Conservation (phyloP, 2,113 vertebrate species). For the Rynchops niger region DNA sequence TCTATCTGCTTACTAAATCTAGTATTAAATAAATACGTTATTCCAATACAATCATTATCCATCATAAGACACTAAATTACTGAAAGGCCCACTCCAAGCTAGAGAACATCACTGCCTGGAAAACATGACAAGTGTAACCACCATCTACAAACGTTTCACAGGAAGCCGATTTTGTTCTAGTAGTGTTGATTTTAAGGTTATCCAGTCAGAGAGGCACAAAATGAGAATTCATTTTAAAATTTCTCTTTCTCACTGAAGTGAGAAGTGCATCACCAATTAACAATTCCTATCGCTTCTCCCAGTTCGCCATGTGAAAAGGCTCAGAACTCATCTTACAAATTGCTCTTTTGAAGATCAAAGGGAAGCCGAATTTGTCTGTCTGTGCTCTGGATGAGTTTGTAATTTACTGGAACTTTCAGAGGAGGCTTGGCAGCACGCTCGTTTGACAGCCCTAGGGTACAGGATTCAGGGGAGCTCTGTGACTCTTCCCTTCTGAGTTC, state of each 20-base stretch:
- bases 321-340: conserved; percentile 83
- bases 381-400: conserved; percentile 74
- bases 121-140: background rate
- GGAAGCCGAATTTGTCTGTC: conserved; percentile 73
- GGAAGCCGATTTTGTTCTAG: conserved; percentile 42
- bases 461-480: conserved; percentile 74
- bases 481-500: conserved; percentile 76
- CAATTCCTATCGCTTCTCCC: conserved; percentile 77
- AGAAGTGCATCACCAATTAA: conserved; percentile 76
- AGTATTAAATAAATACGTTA: background rate
- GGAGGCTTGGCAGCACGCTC: conserved; percentile 60
- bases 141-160: conserved; percentile 14
- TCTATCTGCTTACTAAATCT: background rate
- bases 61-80: background rate
- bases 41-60: background rate
- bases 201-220: conserved; percentile 50
- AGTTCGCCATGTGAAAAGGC: conserved; percentile 65
- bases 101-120: background rate
- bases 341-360: conserved; percentile 87
- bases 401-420: conserved; percentile 81
- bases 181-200: conserved; percentile 72
- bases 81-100: background rate
- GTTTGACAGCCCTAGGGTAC: conserved; percentile 72
- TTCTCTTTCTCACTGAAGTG: conserved; percentile 52
- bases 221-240: conserved; percentile 65